These are phyloP conservation scores for Crotalus horridus DNA, from an alignment of 2,113 vertebrate species.

Conservation along the genomic window DNA sequence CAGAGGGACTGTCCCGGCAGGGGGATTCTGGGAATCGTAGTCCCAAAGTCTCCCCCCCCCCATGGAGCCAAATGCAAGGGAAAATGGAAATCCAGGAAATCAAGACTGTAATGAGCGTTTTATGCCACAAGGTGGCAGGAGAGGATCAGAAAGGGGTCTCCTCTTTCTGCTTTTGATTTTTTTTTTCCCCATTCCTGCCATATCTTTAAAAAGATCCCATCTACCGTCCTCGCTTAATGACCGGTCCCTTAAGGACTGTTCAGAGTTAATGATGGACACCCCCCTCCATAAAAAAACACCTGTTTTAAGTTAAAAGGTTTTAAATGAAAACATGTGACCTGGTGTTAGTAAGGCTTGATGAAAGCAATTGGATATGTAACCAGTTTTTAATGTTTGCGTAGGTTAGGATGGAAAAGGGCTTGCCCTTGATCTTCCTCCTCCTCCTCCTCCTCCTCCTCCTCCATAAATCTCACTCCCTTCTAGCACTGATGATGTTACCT, in stretches of 20 bases:
- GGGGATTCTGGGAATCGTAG: not conserved
- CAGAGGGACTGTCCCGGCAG: not conserved
- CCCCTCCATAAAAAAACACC: too few relatives aligned
- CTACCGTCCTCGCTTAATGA: not conserved
- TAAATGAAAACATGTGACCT: too few relatives aligned
- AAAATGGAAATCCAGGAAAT: not conserved
- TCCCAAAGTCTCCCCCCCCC: not conserved
- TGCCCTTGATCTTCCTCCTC: not conserved
- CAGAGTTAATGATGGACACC: too few relatives aligned
- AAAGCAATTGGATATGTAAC: too few relatives aligned
- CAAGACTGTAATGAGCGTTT: not conserved
- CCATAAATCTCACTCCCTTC: too few relatives aligned
- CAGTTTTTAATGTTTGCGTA: too few relatives aligned
- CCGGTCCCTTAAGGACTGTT: too few relatives aligned
- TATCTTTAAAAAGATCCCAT: conserved; percentile 68
- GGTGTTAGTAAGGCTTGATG: too few relatives aligned
- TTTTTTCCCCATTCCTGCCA: conserved; percentile 44
- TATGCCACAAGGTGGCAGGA: conserved; percentile 64
- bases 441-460: too few relatives aligned
- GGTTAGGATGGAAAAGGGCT: not conserved
- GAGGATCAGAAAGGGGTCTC: conserved; percentile 6
- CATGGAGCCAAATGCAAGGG: not conserved
- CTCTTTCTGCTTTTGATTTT: conserved; percentile 37
- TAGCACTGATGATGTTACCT: not conserved
- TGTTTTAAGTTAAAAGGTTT: too few relatives aligned